phyloP scores from a whole-genome alignment of 2,888 invertebrate species.

The Acrobasis repandana region DNA sequence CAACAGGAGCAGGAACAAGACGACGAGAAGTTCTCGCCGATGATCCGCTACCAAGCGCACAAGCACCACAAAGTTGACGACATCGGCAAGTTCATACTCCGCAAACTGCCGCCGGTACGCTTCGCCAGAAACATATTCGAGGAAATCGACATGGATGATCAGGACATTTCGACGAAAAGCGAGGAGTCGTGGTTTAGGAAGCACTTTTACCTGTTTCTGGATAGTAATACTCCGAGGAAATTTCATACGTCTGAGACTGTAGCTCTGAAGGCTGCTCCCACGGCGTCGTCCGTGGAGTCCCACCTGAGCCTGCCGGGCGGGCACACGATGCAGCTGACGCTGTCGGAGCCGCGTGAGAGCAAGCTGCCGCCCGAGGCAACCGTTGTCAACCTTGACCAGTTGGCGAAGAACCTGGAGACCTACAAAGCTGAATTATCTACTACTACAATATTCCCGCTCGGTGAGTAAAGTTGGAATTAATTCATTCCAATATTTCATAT shows the following conservation, averaged over 20 bases:
- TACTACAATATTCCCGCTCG: neutral
- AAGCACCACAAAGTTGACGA: constrained; percentile 70
- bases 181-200: constrained; percentile 69
- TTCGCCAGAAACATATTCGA: constrained; percentile 49
- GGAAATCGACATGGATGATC: constrained; percentile 55
- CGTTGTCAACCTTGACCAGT: constrained; percentile 7
- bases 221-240: constrained; percentile 56
- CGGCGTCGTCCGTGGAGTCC: constrained; percentile 20
- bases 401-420: neutral
- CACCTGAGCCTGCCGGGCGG: neutral
- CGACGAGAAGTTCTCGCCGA: constrained; percentile 56
- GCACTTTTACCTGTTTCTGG: constrained; percentile 63
- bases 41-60: constrained; percentile 68
- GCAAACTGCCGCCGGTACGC: constrained; percentile 58
- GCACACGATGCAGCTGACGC: neutral
- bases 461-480: neutral
- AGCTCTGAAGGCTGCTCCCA: constrained; percentile 46
- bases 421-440: neutral
- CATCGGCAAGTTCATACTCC: constrained; percentile 69
- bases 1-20: constrained; percentile 51
- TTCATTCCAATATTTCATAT: no score
- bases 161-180: constrained; percentile 62
- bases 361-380: neutral
- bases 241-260: constrained; percentile 60
- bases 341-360: neutral